Evolutionary conservation across 2,113 vertebrate species (phyloP).

Genomic region (Naja naja): DNA sequence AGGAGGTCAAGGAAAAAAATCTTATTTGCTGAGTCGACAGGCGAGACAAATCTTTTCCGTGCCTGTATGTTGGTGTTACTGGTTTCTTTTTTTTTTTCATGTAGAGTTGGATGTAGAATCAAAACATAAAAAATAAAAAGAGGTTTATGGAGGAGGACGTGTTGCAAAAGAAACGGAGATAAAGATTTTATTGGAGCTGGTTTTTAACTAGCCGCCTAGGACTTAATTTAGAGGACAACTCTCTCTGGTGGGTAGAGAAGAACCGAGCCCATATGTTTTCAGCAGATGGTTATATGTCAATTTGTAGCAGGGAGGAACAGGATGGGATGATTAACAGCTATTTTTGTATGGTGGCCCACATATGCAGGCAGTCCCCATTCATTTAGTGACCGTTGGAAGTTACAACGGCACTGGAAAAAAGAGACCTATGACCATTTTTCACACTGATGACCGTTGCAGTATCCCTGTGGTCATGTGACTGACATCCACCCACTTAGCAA

Average conservation of each 20-base stretch:
- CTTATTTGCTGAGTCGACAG: neutral
- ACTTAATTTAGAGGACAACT: neutral
- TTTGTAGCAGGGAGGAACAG: neutral
- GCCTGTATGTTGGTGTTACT: neutral
- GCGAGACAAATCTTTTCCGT: conserved; percentile 7
- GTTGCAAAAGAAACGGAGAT: neutral
- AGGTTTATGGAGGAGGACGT: conserved; percentile 17
- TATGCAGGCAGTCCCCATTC: neutral
- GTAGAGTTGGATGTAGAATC: neutral
- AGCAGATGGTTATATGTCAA: conserved; percentile 6
- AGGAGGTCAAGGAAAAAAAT: neutral
- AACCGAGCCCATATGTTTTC: neutral
- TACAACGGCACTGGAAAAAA: too few species aligned
- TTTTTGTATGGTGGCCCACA: neutral
- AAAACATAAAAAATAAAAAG: neutral
- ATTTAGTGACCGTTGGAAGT: neutral
- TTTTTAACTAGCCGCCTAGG: neutral
- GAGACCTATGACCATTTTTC: neutral
- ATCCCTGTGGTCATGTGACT: neutral
- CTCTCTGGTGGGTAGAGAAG: neutral
- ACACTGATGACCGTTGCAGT: neutral
- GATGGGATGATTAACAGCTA: neutral
- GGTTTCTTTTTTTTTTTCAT: conserved; percentile 26
- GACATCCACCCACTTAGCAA: neutral
- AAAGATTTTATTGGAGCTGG: neutral